Percentiles rank a stretch among this genome's conserved stretches.
phyloP scores from a whole-genome alignment of 30 jellyfish, hydroid and myxozoan genomes.

The Aurelia sp. region DNA sequence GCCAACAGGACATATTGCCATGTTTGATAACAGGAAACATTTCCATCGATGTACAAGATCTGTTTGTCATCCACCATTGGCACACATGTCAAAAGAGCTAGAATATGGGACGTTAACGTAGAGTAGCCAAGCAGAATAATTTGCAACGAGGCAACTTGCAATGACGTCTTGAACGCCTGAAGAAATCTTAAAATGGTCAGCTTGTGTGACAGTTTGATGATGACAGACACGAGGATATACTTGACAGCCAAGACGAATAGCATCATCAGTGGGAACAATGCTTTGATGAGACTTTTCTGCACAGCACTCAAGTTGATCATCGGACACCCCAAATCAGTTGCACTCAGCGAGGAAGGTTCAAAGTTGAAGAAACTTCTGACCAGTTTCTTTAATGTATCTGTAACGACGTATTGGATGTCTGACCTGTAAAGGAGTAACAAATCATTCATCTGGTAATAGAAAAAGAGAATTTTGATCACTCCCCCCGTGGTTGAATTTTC shows the following conservation, averaged over 20 bases:
- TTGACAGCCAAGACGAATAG: neutral
- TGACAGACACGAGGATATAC: neutral
- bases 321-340: too few relatives aligned
- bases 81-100: slow-evolving; percentile 2
- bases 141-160: neutral
- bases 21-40: slow-evolving; percentile 7
- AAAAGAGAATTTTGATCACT: slow-evolving; percentile 31
- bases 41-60: slow-evolving; percentile 4
- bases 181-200: neutral
- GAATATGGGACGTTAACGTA: slow-evolving; percentile 1
- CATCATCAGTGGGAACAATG: slow-evolving; percentile 15
- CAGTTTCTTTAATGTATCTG: too few relatives aligned
- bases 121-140: slow-evolving; percentile 20
- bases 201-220: neutral
- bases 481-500: slow-evolving; percentile 31
- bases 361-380: too few relatives aligned
- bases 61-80: neutral
- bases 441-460: slow-evolving; percentile 23
- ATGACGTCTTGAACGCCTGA: neutral
- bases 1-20: slow-evolving; percentile 4
- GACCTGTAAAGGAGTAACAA: slow-evolving; percentile 12
- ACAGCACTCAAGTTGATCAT: neutral
- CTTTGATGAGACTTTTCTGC: neutral
- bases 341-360: too few relatives aligned
- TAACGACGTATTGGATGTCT: neutral